Evolutionary conservation across 2,797 vertebrate species (phyloP).

Genomic region (Pachyuromys duprasi): DNA sequence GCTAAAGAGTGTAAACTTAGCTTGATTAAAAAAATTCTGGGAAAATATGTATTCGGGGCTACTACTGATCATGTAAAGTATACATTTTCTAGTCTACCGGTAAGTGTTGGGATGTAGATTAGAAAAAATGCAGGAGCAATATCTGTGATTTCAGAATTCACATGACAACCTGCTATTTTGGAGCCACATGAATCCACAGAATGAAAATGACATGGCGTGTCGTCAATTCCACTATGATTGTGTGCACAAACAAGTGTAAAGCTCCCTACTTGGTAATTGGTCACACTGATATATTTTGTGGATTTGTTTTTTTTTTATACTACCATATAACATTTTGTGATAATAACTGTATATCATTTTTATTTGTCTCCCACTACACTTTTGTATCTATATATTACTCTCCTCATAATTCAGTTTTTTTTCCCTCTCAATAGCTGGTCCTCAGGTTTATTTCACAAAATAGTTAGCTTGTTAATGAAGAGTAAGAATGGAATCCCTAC

Average conservation of each 20-base stretch:
- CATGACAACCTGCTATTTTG: neutral
- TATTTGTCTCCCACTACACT: neutral
- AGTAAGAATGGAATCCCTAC: neutral
- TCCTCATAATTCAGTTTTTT: neutral
- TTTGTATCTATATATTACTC: neutral
- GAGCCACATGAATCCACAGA: neutral
- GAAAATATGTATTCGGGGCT: neutral
- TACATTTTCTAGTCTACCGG: neutral
- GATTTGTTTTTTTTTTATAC: neutral
- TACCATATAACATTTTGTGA: neutral
- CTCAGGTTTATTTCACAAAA: neutral
- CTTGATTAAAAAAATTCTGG: neutral
- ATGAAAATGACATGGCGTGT: neutral
- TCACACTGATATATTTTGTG: neutral
- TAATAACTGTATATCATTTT: neutral
- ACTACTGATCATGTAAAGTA: neutral
- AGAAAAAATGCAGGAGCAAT: neutral
- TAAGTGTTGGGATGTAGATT: neutral
- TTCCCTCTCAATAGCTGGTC: neutral
- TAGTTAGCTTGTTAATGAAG: neutral
- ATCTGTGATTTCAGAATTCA: neutral
- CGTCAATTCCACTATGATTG: neutral
- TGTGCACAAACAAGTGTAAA: too few relatives aligned
- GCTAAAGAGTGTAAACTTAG: neutral
- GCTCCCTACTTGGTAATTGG: neutral